phyloP scores from a whole-genome alignment of 2,797 vertebrate species.

The Sebastes flavidus region DNA sequence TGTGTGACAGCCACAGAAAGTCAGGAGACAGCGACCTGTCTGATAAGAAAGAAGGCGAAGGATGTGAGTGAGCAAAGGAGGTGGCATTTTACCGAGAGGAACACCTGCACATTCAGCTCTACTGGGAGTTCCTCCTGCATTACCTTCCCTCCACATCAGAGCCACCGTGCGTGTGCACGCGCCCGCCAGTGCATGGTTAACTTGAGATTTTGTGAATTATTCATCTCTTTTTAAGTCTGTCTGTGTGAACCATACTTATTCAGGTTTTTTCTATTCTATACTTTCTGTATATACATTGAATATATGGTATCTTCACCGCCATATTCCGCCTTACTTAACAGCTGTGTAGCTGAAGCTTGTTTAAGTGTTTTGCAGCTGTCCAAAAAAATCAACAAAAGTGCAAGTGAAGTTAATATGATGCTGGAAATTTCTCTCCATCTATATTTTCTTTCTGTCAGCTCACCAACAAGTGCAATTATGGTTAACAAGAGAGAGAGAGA shows the following conservation, averaged over 20 bases:
- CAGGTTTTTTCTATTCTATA: slow-evolving; percentile 27
- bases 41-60: slow-evolving; percentile 79
- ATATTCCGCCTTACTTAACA: slow-evolving; percentile 78
- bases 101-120: slow-evolving; percentile 97
- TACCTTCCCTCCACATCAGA: slow-evolving; percentile 91
- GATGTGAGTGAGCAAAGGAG: slow-evolving; percentile 75
- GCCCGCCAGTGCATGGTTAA: slow-evolving; percentile 69
- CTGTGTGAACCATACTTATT: slow-evolving; percentile 87
- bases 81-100: slow-evolving; percentile 91
- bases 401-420: slow-evolving; percentile 49
- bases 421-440: slow-evolving; percentile 58
- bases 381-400: slow-evolving; percentile 67
- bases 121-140: slow-evolving; percentile 89
- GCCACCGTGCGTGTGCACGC: slow-evolving; percentile 64
- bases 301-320: slow-evolving; percentile 25
- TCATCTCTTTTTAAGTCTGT: slow-evolving; percentile 83
- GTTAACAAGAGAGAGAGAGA: slow-evolving; percentile 78
- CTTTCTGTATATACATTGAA: slow-evolving; percentile 51
- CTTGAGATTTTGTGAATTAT: slow-evolving; percentile 96
- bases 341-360: slow-evolving; percentile 71
- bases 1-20: slow-evolving; percentile 88
- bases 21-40: slow-evolving; percentile 89
- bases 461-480: slow-evolving; percentile 83
- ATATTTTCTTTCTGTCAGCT: slow-evolving; percentile 65
- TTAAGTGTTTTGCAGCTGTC: slow-evolving; percentile 69